phyloP scores from a whole-genome alignment of 2,888 invertebrate genomes.

The Meghimatium bilineatum region DNA sequence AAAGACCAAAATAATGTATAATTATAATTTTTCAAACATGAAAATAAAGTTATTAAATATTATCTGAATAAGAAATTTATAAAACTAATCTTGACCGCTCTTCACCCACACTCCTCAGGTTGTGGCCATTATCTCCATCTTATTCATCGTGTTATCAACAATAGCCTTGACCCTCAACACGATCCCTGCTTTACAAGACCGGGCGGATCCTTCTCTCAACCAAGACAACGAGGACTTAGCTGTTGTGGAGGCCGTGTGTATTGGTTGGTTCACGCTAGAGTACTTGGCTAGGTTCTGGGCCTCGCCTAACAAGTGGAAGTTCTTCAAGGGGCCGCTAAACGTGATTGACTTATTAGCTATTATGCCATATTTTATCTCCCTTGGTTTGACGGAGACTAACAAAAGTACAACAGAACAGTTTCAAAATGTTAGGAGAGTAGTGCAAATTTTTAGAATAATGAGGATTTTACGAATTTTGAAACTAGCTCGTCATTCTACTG shows the following conservation, averaged over 20 bases:
- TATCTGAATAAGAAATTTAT: not conserved
- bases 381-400: conserved; percentile 98
- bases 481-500: conserved; percentile 95
- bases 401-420: conserved; percentile 81
- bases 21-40: not conserved
- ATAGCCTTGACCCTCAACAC: conserved; percentile 99
- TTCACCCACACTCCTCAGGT: conserved; percentile 68
- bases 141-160: conserved; percentile 99
- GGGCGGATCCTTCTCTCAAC: conserved; percentile 83
- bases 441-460: conserved; percentile 96
- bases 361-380: conserved; percentile 97
- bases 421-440: conserved; percentile 96
- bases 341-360: conserved; percentile 98
- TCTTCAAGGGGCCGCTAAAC: conserved; percentile 99
- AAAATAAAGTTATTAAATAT: not conserved
- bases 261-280: conserved; percentile 99
- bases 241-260: conserved; percentile 99
- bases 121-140: conserved; percentile 98
- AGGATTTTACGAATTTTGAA: conserved; percentile 78
- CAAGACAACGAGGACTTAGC: conserved; percentile 82
- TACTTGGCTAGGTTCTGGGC: conserved; percentile 97
- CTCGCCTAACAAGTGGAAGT: conserved; percentile 99
- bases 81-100: not conserved
- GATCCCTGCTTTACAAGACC: conserved; percentile 94
- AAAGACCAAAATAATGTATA: too few relatives aligned